phyloP scores from a whole-genome alignment of 2,797 vertebrate species.

The Lacerta agilis region DNA sequence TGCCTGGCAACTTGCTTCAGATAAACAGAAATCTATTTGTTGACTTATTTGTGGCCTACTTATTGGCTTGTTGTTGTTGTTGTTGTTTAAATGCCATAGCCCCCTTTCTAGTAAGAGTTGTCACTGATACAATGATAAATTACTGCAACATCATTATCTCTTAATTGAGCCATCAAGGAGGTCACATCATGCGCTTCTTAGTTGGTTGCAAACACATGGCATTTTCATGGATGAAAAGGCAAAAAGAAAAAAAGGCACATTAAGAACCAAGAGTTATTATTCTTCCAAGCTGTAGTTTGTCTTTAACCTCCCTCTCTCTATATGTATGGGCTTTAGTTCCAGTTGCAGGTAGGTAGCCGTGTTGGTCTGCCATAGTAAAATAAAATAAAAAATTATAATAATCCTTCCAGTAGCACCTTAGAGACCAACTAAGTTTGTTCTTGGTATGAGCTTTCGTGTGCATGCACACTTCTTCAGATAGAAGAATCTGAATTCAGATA shows the following conservation, averaged over 20 bases:
- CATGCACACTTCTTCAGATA: too few species aligned
- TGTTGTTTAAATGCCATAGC: background rate
- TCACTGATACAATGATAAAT: slow-evolving; percentile 56
- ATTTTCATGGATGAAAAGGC: slow-evolving; percentile 31
- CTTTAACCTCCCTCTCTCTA: background rate
- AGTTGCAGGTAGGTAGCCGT: too few species aligned
- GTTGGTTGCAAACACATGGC: slow-evolving; percentile 41
- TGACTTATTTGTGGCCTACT: slow-evolving; percentile 26
- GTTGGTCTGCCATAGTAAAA: too few species aligned
- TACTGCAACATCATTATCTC: slow-evolving; percentile 36
- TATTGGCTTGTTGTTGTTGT: slow-evolving; percentile 30
- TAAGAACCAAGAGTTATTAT: slow-evolving; percentile 34
- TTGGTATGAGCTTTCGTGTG: too few species aligned
- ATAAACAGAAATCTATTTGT: background rate
- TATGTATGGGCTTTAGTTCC: background rate
- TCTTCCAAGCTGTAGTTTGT: background rate
- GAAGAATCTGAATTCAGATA: too few species aligned
- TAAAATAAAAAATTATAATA: too few species aligned
- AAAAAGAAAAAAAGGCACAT: background rate
- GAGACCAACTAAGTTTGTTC: too few species aligned
- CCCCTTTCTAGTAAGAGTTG: slow-evolving; percentile 47
- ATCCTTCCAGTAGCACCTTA: too few species aligned
- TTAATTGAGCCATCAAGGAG: slow-evolving; percentile 51
- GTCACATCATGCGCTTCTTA: slow-evolving; percentile 18
- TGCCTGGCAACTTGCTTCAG: slow-evolving; percentile 25